phyloP scores from a whole-genome alignment of 2,113 vertebrate genomes.

The Mobula hypostoma region DNA sequence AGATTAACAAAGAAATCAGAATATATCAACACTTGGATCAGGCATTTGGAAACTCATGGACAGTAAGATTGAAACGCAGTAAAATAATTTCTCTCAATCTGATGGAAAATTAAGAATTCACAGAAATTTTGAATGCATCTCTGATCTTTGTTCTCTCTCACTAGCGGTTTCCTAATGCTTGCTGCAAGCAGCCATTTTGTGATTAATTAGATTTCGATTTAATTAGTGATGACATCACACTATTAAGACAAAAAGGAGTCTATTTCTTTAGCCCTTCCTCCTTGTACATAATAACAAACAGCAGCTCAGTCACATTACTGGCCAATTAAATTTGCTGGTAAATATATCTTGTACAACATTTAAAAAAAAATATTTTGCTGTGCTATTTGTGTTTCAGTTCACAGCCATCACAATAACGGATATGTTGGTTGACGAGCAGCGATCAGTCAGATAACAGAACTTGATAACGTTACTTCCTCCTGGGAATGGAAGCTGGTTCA shows the following conservation, averaged over 20 bases:
- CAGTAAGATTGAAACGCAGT: neutral
- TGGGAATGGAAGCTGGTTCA: neutral
- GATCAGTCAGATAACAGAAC: constrained; percentile 25
- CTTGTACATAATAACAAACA: neutral
- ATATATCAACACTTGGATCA: neutral
- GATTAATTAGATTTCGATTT: constrained; percentile 27
- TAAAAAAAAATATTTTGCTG: neutral
- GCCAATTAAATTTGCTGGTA: neutral
- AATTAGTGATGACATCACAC: constrained; percentile 29
- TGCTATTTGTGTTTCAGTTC: neutral
- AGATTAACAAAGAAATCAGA: neutral
- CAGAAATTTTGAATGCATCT: neutral
- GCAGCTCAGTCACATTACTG: neutral
- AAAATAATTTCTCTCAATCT: neutral
- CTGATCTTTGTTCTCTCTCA: constrained; percentile 21
- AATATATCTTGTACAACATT: neutral
- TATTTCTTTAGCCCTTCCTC: neutral
- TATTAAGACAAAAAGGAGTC: neutral
- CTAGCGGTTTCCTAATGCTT: neutral
- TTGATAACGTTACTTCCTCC: constrained; percentile 12
- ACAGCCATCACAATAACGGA: constrained; percentile 23
- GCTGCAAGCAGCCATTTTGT: constrained; percentile 28
- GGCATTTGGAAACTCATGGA: neutral
- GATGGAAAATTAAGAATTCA: neutral
- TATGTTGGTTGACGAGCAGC: constrained; percentile 14